These are phyloP conservation scores for Pelecanus crispus DNA, from an alignment of 2,113 vertebrate genomes.

Conservation along the genomic window DNA sequence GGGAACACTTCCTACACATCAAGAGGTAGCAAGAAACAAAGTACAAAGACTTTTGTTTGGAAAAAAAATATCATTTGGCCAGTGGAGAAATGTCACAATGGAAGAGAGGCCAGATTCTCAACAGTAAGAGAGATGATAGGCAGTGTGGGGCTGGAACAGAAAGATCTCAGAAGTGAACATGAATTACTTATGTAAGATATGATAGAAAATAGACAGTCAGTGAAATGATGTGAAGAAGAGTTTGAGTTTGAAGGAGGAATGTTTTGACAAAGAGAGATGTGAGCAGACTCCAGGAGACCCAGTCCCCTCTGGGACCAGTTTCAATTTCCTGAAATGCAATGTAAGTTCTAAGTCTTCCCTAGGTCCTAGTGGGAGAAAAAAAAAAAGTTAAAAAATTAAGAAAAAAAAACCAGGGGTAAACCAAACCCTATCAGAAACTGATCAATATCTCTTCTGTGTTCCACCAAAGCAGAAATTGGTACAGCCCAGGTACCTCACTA, in stretches of 20 bases:
- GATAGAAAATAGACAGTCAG: not conserved
- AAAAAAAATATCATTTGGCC: not conserved
- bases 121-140: not conserved
- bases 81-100: not conserved
- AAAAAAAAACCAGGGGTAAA: not conserved
- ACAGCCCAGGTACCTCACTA: not conserved
- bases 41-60: not conserved
- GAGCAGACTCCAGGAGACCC: not conserved
- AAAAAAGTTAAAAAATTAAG: no score
- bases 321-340: not conserved
- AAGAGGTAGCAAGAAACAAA: not conserved
- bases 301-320: not conserved
- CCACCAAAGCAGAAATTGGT: not conserved
- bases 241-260: not conserved
- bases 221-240: not conserved
- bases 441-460: not conserved
- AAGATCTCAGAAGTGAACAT: not conserved
- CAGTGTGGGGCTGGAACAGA: not conserved
- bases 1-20: not conserved
- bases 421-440: not conserved
- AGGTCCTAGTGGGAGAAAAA: fast-evolving
- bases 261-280: not conserved
- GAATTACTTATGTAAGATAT: not conserved
- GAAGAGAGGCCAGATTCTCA: not conserved
- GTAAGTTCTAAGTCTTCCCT: not conserved